These are phyloP conservation scores for Lichenostomus cassidix DNA, from an alignment of 2,113 vertebrate species.

Conservation along the genomic window DNA sequence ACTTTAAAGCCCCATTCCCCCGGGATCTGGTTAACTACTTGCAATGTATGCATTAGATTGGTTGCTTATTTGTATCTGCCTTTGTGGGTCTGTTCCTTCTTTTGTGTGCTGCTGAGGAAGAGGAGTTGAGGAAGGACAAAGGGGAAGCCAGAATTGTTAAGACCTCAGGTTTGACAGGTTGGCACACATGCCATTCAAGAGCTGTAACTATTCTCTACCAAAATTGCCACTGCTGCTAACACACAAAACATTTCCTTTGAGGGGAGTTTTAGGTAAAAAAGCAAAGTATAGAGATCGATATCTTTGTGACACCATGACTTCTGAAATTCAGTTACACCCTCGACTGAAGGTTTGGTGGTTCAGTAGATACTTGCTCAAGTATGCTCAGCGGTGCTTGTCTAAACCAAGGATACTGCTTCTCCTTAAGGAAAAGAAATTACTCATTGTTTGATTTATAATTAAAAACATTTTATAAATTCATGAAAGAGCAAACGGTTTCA, in stretches of 20 bases:
- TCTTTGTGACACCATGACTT: not conserved
- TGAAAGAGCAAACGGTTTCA: not conserved
- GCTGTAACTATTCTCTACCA: not conserved
- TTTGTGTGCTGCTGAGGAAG: not conserved
- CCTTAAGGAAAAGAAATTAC: not conserved
- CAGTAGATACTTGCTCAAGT: not conserved
- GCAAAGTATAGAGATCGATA: not conserved
- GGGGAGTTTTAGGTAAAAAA: not conserved
- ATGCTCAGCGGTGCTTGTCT: not conserved
- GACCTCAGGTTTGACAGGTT: not conserved
- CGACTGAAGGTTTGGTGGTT: not conserved
- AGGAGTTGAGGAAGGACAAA: not conserved
- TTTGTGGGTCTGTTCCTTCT: not conserved
- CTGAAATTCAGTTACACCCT: not conserved
- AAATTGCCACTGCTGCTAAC: not conserved
- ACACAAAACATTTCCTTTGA: not conserved
- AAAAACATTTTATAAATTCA: conserved; percentile 28
- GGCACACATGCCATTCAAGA: not conserved
- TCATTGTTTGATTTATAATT: conserved; percentile 11
- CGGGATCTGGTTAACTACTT: not conserved
- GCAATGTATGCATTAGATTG: not conserved
- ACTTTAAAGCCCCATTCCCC: not conserved
- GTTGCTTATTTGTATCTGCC: not conserved
- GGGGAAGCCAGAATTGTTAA: not conserved
- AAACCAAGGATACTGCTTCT: not conserved